phyloP scores from a whole-genome alignment of 2,888 invertebrate species.

The Eupithecia vulgata region DNA sequence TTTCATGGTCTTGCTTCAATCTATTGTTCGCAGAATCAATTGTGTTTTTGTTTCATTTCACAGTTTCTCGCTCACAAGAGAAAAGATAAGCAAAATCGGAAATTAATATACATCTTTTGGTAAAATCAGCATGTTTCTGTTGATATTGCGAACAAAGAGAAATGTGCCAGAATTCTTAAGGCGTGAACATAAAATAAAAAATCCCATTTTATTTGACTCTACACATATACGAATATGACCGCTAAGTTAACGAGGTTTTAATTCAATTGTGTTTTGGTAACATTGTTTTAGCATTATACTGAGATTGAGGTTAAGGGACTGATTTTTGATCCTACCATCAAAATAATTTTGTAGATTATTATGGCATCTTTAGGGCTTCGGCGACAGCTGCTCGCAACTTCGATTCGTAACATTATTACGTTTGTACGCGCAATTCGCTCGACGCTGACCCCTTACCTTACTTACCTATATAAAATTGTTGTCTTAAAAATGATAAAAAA shows the following conservation, averaged over 20 bases:
- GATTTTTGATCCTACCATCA: too few relatives aligned
- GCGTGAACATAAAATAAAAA: background rate
- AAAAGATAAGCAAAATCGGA: background rate
- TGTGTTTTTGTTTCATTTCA: constrained; percentile 1
- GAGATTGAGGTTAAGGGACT: background rate
- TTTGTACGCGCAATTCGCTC: too few relatives aligned
- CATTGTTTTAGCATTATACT: background rate
- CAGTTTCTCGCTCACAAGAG: background rate
- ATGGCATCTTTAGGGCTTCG: too few relatives aligned
- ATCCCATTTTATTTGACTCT: background rate
- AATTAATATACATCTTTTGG: constrained; percentile 8
- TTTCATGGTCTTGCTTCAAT: background rate
- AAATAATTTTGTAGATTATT: too few relatives aligned
- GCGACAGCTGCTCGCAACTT: too few relatives aligned
- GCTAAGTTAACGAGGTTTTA: background rate
- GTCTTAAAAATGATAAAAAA: too few relatives aligned
- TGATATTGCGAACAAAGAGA: constrained; percentile 1
- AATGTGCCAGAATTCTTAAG: background rate
- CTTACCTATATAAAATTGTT: too few relatives aligned
- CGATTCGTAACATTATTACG: too few relatives aligned
- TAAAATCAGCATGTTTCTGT: constrained; percentile 5
- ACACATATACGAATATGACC: background rate
- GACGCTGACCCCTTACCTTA: too few relatives aligned
- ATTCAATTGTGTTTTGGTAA: background rate
- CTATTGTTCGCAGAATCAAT: background rate